These are phyloP conservation scores for Pygoscelis adeliae DNA, from an alignment of 2,113 vertebrate genomes.

Conservation along the genomic window DNA sequence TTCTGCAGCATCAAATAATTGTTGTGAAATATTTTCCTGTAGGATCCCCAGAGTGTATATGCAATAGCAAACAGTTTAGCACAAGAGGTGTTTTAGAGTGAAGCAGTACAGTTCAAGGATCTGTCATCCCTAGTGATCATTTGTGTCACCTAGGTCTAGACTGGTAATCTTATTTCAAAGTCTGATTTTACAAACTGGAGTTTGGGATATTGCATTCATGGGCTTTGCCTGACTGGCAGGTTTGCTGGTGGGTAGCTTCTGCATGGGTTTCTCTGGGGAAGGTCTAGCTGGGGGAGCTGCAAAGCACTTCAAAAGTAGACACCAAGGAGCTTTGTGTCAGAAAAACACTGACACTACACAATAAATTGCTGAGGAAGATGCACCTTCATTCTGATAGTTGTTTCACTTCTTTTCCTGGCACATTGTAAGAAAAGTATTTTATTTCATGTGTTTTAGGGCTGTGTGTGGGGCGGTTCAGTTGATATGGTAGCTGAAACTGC, in stretches of 20 bases:
- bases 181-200: background rate
- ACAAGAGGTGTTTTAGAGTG: background rate
- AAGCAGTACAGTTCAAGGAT: background rate
- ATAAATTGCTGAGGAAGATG: background rate
- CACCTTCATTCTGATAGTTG: background rate
- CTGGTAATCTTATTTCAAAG: background rate
- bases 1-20: background rate
- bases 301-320: background rate
- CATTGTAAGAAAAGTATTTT: background rate
- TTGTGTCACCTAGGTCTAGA: background rate
- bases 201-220: background rate
- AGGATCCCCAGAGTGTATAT: background rate
- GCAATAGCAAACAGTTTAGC: background rate
- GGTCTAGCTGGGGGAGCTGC: background rate
- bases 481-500: constrained; percentile 17
- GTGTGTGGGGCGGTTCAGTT: background rate
- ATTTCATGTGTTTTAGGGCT: background rate
- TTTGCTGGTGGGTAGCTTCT: background rate
- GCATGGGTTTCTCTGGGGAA: background rate
- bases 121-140: background rate
- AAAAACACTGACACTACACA: background rate
- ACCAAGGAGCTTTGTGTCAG: background rate
- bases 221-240: background rate
- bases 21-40: background rate
- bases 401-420: background rate